Percentiles rank a stretch among this genome's conserved stretches.
Conservation (phyloP, 2,113 vertebrate genomes). For the Spizaetus ornatus region DNA sequence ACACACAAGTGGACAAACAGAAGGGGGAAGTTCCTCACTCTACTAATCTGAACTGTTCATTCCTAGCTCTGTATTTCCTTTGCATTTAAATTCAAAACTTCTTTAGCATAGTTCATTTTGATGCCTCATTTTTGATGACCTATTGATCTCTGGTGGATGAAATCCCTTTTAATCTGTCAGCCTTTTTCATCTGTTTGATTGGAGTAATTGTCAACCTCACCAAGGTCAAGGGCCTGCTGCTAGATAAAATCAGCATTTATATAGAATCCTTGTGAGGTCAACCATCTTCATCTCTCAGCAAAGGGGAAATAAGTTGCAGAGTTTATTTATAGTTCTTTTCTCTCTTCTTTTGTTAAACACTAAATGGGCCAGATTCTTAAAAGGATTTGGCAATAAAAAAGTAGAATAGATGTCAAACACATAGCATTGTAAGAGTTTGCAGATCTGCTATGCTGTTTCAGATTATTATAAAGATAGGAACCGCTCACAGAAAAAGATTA, state of each 20-base stretch:
- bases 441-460: not conserved
- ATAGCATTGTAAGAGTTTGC: not conserved
- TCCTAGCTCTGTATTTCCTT: not conserved
- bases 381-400: constrained; percentile 35
- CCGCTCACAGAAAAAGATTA: not conserved
- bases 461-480: not conserved
- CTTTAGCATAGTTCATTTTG: not conserved
- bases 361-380: constrained; percentile 40
- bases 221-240: constrained; percentile 27
- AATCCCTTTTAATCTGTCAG: constrained; percentile 12
- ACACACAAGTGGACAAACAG: not conserved
- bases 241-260: constrained; percentile 61
- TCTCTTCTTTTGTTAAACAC: constrained; percentile 1
- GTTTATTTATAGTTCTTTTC: constrained; percentile 31
- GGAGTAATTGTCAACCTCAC: constrained; percentile 47
- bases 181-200: constrained; percentile 45
- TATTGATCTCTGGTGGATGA: constrained; percentile 15
- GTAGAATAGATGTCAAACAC: not conserved
- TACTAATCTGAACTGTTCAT: not conserved
- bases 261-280: constrained; percentile 29
- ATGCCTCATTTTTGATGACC: constrained; percentile 18
- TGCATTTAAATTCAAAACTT: constrained; percentile 21
- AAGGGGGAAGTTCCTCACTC: not conserved
- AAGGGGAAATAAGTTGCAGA: constrained; percentile 36
- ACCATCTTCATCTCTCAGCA: constrained; percentile 55